Evolutionary conservation across 2,888 invertebrate genomes (phyloP), one percentile per base, ranked within the genome.

Genomic region (Drosophila rellima): DNA sequence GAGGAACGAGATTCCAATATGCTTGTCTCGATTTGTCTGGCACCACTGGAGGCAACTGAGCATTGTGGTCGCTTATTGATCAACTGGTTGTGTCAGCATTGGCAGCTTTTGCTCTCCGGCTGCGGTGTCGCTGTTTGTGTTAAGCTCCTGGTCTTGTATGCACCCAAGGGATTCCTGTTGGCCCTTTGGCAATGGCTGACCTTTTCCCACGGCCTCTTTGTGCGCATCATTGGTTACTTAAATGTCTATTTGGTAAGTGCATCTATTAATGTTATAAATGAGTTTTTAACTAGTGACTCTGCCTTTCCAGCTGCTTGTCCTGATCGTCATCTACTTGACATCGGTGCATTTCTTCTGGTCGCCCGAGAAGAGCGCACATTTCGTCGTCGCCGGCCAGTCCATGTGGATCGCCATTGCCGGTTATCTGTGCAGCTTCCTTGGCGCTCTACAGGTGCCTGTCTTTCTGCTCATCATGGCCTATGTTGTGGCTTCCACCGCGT

Each of bases 401-500:
- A 92, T 96, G 20, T 98, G 98, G 98, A 92, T 96, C 13, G 93
- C 96, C 4, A 92, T 96, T 33, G 95, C 96, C 18, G 95, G 96
- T 76, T 97, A 95, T 89, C 83, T 96, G 11, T 95, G 97, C 47
- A 95, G 96, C 79, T 93, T 96, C 37, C 94, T 96, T 2, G 97
- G 96, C 1, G 94, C 95, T 1, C 94, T 96, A 40, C 95, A 96
- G 92, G 95, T 96, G n/a, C 95, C 96, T 48, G 94, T 95, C 17
- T 96, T 97, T 91, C 93, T 96, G 17, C 75, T 94, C 0, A 93
- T 96, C 0, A 95, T 96, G 93, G 90, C 94, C 3, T 93, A 96
- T 59, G 90, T 90, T 0, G 78, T 88, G 2, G 78, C 80, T 1
- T 91, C 92, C 0, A 88, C 92, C 13, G 68, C 87, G 1, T 70